Conservation (phyloP, 1,140 invertebrate genomes). For the Theocolax elegans region DNA sequence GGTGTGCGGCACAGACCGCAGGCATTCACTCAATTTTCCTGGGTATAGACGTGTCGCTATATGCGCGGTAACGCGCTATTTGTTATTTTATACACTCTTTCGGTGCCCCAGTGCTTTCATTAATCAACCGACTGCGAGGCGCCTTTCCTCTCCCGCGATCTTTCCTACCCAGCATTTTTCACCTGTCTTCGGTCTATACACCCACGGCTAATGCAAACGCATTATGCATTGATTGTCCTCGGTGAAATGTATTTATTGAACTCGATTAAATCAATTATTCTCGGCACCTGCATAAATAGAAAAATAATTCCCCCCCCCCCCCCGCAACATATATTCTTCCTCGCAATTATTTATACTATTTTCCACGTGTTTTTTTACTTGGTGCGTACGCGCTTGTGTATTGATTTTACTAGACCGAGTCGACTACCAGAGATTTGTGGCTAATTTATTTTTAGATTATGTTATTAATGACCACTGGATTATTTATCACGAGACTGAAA, state of each 20-base stretch:
- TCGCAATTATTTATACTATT: no score
- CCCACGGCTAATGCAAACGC: not conserved
- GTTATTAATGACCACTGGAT: no score
- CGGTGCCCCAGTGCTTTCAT: conserved; percentile 54
- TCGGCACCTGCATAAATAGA: no score
- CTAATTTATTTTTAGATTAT: no score
- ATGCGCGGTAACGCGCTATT: conserved; percentile 53
- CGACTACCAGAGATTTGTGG: no score
- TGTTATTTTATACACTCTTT: conserved; percentile 61
- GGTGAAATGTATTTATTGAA: conserved; percentile 1
- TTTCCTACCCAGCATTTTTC: conserved; percentile 54
- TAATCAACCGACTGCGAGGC: conserved; percentile 59
- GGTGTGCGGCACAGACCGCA: not conserved
- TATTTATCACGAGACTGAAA: no score
- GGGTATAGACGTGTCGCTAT: not conserved
- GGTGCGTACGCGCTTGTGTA: no score
- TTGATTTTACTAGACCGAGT: no score
- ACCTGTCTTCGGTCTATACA: conserved; percentile 39
- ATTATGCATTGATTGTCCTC: conserved; percentile 4
- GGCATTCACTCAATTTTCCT: not conserved
- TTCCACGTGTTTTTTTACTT: no score
- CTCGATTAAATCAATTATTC: not conserved
- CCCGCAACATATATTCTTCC: no score
- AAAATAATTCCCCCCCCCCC: no score
- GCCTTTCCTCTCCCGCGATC: conserved; percentile 47